Conservation (phyloP, 2,113 vertebrate genomes). For the Mesembrinibis cayennensis region DNA sequence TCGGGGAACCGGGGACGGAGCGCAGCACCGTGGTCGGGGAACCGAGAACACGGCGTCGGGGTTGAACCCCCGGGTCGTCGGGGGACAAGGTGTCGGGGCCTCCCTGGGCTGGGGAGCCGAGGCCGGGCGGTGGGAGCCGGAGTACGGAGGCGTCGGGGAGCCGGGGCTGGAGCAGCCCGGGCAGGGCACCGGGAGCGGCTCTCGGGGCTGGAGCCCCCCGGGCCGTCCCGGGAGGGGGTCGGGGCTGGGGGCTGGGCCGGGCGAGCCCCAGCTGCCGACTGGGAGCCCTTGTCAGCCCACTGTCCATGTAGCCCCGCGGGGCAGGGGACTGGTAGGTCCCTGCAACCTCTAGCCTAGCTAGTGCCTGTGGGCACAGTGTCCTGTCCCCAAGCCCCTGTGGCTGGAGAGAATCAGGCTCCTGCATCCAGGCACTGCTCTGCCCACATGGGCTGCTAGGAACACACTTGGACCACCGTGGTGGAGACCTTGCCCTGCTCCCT, state of each 20-base stretch:
- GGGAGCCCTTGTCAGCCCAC: fast-evolving
- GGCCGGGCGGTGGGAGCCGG: neutral
- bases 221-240: fast-evolving
- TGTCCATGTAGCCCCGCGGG: fast-evolving
- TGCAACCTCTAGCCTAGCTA: fast-evolving
- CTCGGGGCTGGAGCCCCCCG: fast-evolving
- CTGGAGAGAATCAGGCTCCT: neutral
- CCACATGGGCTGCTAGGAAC: neutral
- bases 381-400: neutral
- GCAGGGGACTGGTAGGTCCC: neutral
- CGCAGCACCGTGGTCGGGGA: neutral
- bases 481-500: neutral
- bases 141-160: fast-evolving
- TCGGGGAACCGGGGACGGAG: neutral
- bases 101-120: neutral
- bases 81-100: neutral
- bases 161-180: neutral
- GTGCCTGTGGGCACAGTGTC: fast-evolving
- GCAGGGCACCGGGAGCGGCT: neutral
- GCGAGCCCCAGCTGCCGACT: neutral
- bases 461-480: fast-evolving
- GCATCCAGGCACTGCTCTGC: neutral
- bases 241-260: neutral
- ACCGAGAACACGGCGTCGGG: neutral
- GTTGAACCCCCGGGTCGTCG: neutral